Base-by-base conservation (phyloP, 2,113 vertebrate genomes). In the Scatophagus argus region DNA sequence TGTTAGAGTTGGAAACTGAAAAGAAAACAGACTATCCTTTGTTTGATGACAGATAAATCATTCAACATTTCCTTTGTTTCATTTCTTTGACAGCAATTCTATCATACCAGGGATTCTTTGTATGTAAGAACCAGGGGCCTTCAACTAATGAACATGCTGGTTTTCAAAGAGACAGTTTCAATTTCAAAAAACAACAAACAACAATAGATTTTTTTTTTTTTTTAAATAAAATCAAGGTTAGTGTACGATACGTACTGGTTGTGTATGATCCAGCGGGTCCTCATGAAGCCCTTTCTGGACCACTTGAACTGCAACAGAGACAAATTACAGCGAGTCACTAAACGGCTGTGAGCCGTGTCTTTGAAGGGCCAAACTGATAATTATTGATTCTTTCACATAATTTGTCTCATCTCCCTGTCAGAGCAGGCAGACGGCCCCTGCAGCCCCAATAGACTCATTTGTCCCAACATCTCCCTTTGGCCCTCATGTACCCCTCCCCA, bases 251-350 rank as follows among this genome's bases (percentile, higher is more conserved):
- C 94, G 23, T 95, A 96, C 95, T 94, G 94, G 88, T 95, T 89
- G 88, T 95, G 91, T 78, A 96, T 93, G 77, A 95, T 90, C 95
- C 95, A 96, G 21, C 95, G 92, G 43, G 95, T 94, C 92, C 94
- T 94, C 94, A 95, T 95, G 92, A 94, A 96, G 82, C 95, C 95
- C 86, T 96, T 96, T 64, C 95, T 94, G 76, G 95, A 96, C 95
- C 95, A 96, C 82, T 95, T 95, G 90, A 94, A 95, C 95, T 96
- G 89, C 44, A 93, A 86, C 63, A 89, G 43, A 91, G 60, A 92
- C 59, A 87, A 79, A 89, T 88, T 36, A 67, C 65, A 76, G 74
- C 6, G 81, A 85, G 81, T 91, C 75, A 83, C 75, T 85, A 77
- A 90, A 87, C 75, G 84, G 79, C 82, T 81, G 84, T 19, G 66